Evolutionary conservation across 2,797 vertebrate genomes (phyloP).

Genomic region (Nyctibius grandis): DNA sequence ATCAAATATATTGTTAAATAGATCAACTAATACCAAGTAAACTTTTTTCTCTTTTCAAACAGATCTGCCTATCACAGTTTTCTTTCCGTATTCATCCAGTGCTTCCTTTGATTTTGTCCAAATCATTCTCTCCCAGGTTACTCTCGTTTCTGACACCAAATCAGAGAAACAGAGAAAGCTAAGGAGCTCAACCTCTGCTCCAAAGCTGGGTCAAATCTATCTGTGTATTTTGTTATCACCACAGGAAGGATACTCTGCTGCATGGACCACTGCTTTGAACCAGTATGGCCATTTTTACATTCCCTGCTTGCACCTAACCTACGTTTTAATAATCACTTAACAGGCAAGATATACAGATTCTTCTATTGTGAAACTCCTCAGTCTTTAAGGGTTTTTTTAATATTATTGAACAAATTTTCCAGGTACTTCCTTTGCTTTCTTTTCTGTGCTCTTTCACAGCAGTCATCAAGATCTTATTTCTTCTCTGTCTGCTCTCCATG

Average conservation of each 20-base stretch:
- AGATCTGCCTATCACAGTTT: neutral
- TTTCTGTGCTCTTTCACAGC: neutral
- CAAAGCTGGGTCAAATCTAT: neutral
- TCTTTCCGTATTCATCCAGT: neutral
- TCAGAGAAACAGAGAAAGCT: neutral
- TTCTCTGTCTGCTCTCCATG: neutral
- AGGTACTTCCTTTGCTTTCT: neutral
- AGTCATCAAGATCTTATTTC: neutral
- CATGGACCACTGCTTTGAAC: neutral
- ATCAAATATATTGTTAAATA: neutral
- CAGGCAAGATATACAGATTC: neutral
- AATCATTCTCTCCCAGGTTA: neutral
- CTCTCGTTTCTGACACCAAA: neutral
- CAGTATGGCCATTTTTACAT: neutral
- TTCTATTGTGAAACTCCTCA: neutral
- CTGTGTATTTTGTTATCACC: neutral
- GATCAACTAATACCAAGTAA: neutral
- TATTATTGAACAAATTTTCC: neutral
- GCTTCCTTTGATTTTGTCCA: neutral
- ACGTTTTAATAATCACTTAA: neutral
- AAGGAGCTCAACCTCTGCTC: neutral
- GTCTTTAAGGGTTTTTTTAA: neutral
- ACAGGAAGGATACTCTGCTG: neutral
- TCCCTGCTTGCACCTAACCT: neutral
- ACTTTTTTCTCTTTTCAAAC: neutral